These are phyloP conservation scores for Dasypogon diadema DNA, from an alignment of 2,888 invertebrate species.

Conservation along the genomic window DNA sequence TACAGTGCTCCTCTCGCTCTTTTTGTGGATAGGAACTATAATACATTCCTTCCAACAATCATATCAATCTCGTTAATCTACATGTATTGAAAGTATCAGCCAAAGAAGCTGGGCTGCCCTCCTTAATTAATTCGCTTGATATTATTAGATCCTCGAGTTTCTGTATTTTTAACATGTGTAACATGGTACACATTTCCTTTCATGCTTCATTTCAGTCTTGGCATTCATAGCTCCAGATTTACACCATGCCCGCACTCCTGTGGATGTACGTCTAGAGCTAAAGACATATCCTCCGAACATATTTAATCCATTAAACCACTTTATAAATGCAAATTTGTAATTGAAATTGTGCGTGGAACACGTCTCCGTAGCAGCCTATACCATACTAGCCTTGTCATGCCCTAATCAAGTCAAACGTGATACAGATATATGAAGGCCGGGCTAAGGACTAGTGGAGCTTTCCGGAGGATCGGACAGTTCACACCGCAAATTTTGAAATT, in stretches of 20 bases:
- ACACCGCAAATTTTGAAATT: conserved; percentile 14
- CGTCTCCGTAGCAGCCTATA: conserved; percentile 4
- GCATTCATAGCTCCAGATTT: neutral
- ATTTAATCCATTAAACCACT: conserved; percentile 51
- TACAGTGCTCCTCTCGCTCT: too few species aligned
- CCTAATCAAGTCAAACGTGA: conserved; percentile 32
- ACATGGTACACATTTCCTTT: conserved; percentile 26
- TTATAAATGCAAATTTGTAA: conserved; percentile 52
- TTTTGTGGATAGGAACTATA: too few species aligned
- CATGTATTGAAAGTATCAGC: too few species aligned
- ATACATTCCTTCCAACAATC: too few species aligned
- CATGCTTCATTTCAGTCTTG: conserved; percentile 33
- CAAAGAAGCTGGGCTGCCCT: too few species aligned
- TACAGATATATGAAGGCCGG: conserved; percentile 3
- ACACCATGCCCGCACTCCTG: neutral
- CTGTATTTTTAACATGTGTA: too few species aligned
- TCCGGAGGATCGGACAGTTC: conserved; percentile 15
- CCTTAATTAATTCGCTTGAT: too few species aligned
- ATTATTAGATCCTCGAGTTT: too few species aligned
- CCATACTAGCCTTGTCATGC: conserved; percentile 33
- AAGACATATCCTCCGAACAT: conserved; percentile 43
- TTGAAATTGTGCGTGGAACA: conserved; percentile 49
- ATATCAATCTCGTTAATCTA: too few species aligned
- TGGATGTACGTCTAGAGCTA: conserved; percentile 28
- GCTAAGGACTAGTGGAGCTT: neutral